These are phyloP conservation scores for Dreissena rostriformis DNA, from an alignment of 1,140 invertebrate species.

Conservation along the genomic window DNA sequence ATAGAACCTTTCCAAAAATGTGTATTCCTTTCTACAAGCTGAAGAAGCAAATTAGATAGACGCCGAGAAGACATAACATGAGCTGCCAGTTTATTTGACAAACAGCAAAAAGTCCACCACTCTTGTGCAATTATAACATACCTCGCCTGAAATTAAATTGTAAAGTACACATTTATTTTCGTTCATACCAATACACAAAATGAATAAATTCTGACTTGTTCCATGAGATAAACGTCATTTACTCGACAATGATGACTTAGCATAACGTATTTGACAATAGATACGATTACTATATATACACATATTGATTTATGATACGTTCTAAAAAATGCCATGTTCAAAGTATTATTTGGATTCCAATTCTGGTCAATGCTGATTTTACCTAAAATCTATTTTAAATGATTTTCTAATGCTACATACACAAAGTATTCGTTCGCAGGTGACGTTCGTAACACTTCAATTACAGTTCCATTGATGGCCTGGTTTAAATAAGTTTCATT, in stretches of 20 bases:
- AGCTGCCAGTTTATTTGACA: constrained; percentile 82
- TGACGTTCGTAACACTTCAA: constrained; percentile 83
- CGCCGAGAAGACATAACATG: constrained; percentile 79
- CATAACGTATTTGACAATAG: too few relatives aligned
- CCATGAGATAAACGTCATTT: too few relatives aligned
- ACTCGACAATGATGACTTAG: too few relatives aligned
- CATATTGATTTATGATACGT: too few relatives aligned
- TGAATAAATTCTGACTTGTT: too few relatives aligned
- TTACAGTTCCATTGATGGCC: not conserved
- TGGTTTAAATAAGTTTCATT: constrained; percentile 26
- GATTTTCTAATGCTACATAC: constrained; percentile 84
- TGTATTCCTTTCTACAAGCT: constrained; percentile 90
- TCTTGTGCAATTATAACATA: constrained; percentile 94
- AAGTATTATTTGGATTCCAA: too few relatives aligned
- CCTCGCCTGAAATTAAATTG: constrained; percentile 87
- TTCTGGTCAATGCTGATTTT: not conserved
- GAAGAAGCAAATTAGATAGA: constrained; percentile 83
- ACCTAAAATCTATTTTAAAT: not conserved
- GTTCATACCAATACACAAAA: too few relatives aligned
- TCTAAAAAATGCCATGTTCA: too few relatives aligned
- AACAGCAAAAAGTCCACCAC: constrained; percentile 79
- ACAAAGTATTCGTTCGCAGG: constrained; percentile 97
- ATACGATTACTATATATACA: too few relatives aligned
- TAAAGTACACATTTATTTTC: not conserved
- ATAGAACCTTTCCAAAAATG: constrained; percentile 96